Evolutionary conservation across 2,888 invertebrate species (phyloP), one percentile per base, ranked within the genome.

Genomic region (Scotopteryx bipunctaria): DNA sequence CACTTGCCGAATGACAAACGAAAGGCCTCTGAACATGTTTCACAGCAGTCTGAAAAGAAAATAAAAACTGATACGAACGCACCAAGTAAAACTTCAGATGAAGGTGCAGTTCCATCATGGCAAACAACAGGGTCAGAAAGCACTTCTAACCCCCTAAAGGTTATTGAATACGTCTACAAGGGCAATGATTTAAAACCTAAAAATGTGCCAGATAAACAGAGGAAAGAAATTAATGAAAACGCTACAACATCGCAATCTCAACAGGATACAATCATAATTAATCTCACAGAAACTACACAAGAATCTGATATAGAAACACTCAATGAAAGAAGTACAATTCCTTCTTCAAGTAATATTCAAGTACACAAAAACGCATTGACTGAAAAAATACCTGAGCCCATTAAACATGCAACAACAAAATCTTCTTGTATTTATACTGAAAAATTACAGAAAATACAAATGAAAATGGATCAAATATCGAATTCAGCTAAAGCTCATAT

Each of bases 381-480:
- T n/a, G n/a, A n/a, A n/a, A n/a, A n/a, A n/a, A n/a, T n/a, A n/a
- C n/a, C n/a, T n/a, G n/a, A n/a, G n/a, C n/a, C n/a, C n/a, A n/a
- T n/a, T n/a, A n/a, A n/a, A n/a, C n/a, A n/a, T 25, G 25, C n/a
- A 27, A 8, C 1, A 9, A 9, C 3, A 27, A 0, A 11, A 11
- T 11, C 11, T 4, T 35, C 41, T 5, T 25, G 27, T 16, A 2
- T 2, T 27, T 21, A 4, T 27, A 33, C 27, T 14, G 6, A 14
- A 17, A 21, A 32, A 19, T 32, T 47, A 27, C 37, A 46, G 5
- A 8, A 37, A 13, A 27, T 53, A 27, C 42, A 32, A n/a, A 13
- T n/a, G 8, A 4, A 5, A 19, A 21, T 47, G 6, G n/a, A 27
- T 38, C 2, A 15, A 19, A 4, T 33, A 11, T n/a, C 13, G 6